Evolutionary conservation across 1,140 invertebrate species (phyloP), one percentile per base, ranked within the genome.

Genomic region (Bombus picipes): DNA sequence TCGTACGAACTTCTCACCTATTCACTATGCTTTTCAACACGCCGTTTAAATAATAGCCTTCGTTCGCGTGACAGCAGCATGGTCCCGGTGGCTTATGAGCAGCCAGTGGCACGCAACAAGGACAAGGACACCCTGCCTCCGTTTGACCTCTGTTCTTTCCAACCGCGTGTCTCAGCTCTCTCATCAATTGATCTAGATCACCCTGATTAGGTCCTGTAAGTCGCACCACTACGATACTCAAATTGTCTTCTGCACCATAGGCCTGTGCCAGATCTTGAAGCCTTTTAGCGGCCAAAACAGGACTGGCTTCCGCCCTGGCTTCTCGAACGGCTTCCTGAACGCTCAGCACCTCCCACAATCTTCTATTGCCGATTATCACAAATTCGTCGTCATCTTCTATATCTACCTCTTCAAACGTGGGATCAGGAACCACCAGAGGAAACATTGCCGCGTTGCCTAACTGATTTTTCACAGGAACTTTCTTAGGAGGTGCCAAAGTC

Each of bases 321-420:
- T 98, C 97, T 15, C 97, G 95, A 3, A 97, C 96, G 2, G 97
- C 97, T 77, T 97, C 97, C 81, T 97, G 96, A 18, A 97, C 96
- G 81, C 96, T 97, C 82, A 98, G 95, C 6, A 97, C 97, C 65
- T 97, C 96, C 97, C 98, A 98, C 43, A 98, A 93, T 88, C 97
- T 97, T 86, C 97, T 96, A 94, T 98, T 98, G 0, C 96, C 97
- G 82, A 98, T 96, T 84, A 98, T 97, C 82, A 98, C 95, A 92
- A 97, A 98, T 92, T 98, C 97, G 91, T 98, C 97, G 76, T 97
- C 96, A 89, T 98, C 97, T 88, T 97, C 97, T 3, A 98, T 94
- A 5, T 96, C 95, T 6, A 98, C 96, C 94, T 98, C 97, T 25
- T 97, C 96, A 2, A 97, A 95, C 81, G 97, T 96, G 1, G 97